Evolutionary conservation across 1,140 invertebrate species (phyloP).

Genomic region (Colletes latitarsis): DNA sequence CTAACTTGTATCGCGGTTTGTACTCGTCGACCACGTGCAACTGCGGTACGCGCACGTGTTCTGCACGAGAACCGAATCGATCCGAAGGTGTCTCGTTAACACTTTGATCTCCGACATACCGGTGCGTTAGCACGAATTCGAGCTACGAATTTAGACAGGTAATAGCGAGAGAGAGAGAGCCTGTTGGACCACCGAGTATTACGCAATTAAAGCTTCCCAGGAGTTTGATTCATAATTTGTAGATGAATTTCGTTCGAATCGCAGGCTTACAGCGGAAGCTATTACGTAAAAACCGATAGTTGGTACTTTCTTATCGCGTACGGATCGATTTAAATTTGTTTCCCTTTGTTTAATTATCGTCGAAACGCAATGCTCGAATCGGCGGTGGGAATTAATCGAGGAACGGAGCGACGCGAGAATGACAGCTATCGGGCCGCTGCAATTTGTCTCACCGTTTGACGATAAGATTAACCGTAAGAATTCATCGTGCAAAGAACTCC

Average conservation of each 20-base stretch:
- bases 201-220: constrained; percentile 1
- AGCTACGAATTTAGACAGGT: constrained; percentile 20
- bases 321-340: too few relatives aligned
- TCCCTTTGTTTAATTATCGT: neutral
- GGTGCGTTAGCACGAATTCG: neutral
- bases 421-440: constrained; percentile 39
- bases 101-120: constrained; percentile 28
- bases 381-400: neutral
- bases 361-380: neutral
- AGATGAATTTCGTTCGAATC: too few relatives aligned
- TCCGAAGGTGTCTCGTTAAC: constrained; percentile 31
- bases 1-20: constrained; percentile 13
- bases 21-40: constrained; percentile 46
- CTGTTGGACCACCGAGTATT: neutral
- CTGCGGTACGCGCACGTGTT: constrained; percentile 46
- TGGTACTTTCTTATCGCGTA: too few relatives aligned
- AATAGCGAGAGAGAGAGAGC: neutral
- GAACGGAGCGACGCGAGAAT: constrained; percentile 10
- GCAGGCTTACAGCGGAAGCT: too few relatives aligned
- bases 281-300: neutral
- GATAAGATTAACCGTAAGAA: constrained; percentile 69
- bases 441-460: constrained; percentile 48
- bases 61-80: constrained; percentile 39
- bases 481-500: constrained; percentile 39
- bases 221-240: too few relatives aligned